Base-by-base conservation (phyloP, 2,113 vertebrate species). In the Recurvirostra avosetta region DNA sequence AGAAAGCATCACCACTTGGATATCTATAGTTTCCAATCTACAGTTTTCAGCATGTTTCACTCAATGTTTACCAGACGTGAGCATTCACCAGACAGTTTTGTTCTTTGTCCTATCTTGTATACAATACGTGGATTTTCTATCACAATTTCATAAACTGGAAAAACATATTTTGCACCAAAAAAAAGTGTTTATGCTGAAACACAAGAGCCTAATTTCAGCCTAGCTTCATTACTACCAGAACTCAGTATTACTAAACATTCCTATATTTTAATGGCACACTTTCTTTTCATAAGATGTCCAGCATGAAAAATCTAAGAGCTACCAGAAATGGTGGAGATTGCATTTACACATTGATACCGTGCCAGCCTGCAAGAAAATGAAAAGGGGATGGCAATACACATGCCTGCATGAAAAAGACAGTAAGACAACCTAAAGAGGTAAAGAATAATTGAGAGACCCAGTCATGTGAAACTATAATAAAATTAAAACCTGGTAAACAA, bases 121-220 rank as follows among this genome's bases (percentile, higher is more conserved):
- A 65, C 0, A 83, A 34, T 11, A 55, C 0, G 0, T 38, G 29
- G 18, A 56, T 73, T 73, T 94, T 56, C 21, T 73, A 27, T 11
- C 29, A 50, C 1, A 19, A 38, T 50, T 88, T 47, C 53, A 56
- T 36, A 53, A 17, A 6, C 36, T 62, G 5, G 27, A 63, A 83
- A 63, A 59, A 40, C 2, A 27, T 18, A 23, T 56, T 79, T 88
- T 49, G 8, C 27, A 61, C 10, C 20, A 11, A 59, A 26, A 25
- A 16, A 32, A 8, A 13, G 11, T 30, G 6, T n/a, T 89, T 18
- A 63, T 41, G 4, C 26, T 67, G n/a, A 73, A 61, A 47, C 30
- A 29, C 5, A 23, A 12, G 47, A 50, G 23, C 23, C 11, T 72
- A 15, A 7, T 77, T 87, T 92, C 55, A 70, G 34, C 14, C 62